phyloP scores from a whole-genome alignment of 2,797 vertebrate species.

The Falco concolor region DNA sequence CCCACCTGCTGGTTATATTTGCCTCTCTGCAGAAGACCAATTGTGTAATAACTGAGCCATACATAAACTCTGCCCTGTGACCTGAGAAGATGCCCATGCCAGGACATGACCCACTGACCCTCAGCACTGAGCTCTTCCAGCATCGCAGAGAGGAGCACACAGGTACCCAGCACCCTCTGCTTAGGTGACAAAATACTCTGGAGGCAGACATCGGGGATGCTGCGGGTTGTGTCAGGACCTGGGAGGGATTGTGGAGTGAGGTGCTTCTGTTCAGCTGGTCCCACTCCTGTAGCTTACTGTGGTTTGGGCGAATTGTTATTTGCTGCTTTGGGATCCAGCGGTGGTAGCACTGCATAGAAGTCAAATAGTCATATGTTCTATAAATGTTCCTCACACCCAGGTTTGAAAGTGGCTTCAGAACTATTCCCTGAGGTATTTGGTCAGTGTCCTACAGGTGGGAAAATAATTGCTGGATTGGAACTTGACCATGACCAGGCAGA shows the following conservation, averaged over 20 bases:
- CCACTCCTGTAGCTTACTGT: background rate
- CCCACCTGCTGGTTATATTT: background rate
- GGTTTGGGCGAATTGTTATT: background rate
- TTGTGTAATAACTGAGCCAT: background rate
- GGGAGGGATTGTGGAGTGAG: background rate
- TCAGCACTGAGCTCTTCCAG: background rate
- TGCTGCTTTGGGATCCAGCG: background rate
- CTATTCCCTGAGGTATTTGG: background rate
- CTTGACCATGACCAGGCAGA: background rate
- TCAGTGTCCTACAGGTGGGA: background rate
- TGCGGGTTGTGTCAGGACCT: background rate
- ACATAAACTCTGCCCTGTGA: background rate
- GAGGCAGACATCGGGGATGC: background rate
- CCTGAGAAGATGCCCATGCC: background rate
- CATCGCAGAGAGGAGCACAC: fast-evolving
- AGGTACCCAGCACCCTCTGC: background rate
- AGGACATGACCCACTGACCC: fast-evolving
- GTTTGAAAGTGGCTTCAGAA: background rate
- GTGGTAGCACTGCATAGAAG: background rate
- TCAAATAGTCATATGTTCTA: background rate
- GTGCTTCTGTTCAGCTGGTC: background rate
- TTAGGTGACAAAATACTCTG: background rate
- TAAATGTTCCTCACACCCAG: background rate
- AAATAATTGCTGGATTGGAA: background rate
- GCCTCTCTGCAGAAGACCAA: background rate